Percentiles rank a stretch among this genome's conserved stretches.
Evolutionary conservation across 2,113 vertebrate genomes (phyloP).

Genomic region (Galeopterus variegatus): DNA sequence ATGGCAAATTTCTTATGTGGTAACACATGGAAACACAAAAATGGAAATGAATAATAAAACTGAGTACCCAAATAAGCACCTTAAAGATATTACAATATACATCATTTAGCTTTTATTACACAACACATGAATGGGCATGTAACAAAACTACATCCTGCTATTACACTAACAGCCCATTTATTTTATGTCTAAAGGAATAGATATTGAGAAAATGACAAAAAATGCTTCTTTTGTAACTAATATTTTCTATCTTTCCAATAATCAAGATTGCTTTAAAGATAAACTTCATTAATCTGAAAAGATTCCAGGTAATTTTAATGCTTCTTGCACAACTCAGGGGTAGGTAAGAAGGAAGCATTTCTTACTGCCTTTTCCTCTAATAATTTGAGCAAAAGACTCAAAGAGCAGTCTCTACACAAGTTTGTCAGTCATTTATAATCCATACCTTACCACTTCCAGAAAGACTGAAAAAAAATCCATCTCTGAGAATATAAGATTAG

Average conservation of each 20-base stretch:
- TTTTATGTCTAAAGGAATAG: constrained; percentile 20
- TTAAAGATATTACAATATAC: constrained; percentile 19
- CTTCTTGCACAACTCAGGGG: background rate
- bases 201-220: background rate
- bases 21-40: constrained; percentile 48
- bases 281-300: constrained; percentile 55
- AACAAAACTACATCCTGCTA: constrained; percentile 20
- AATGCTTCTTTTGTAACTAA: constrained; percentile 3
- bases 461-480: background rate
- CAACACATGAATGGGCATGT: background rate
- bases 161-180: background rate
- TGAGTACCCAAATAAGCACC: background rate
- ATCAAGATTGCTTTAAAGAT: constrained; percentile 53
- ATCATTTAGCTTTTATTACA: constrained; percentile 23
- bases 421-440: constrained; percentile 15
- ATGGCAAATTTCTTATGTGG: background rate
- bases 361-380: background rate
- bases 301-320: constrained; percentile 55
- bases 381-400: constrained; percentile 30
- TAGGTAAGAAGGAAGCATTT: background rate
- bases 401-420: background rate
- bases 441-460: background rate
- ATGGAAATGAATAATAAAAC: constrained; percentile 11
- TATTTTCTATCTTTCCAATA: constrained; percentile 43
- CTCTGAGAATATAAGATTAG: background rate